These are phyloP conservation scores for Drosophila engyochracea DNA, from an alignment of 2,888 invertebrate genomes.

Conservation along the genomic window DNA sequence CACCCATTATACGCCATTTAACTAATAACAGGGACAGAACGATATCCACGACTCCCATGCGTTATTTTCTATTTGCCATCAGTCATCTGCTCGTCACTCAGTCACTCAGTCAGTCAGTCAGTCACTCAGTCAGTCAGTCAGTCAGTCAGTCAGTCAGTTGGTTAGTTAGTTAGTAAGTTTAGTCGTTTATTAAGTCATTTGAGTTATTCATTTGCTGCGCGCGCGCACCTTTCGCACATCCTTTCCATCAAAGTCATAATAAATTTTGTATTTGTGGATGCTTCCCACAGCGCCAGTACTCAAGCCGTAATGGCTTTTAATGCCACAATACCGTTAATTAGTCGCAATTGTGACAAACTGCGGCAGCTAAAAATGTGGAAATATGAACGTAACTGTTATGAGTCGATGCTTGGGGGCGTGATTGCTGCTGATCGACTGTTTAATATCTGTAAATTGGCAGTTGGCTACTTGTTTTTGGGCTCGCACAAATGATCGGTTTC, in stretches of 20 bases:
- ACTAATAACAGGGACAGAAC: constrained; percentile 73
- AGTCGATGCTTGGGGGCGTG: constrained; percentile 3
- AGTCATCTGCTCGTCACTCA: constrained; percentile 42
- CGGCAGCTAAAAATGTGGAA: constrained; percentile 17
- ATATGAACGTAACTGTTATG: neutral
- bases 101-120: no score
- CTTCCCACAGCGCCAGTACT: constrained; percentile 6
- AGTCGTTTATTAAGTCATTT: constrained; percentile 54
- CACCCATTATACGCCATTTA: constrained; percentile 81
- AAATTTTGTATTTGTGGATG: constrained; percentile 58
- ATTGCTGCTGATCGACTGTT: constrained; percentile 10
- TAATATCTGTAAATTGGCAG: constrained; percentile 54
- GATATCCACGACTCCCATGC: constrained; percentile 6
- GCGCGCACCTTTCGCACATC: constrained; percentile 32
- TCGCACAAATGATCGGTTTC: constrained; percentile 13
- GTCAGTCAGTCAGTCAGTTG: constrained; percentile 29
- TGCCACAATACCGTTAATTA: constrained; percentile 51
- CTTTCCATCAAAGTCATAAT: constrained; percentile 67
- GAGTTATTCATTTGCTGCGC: constrained; percentile 48
- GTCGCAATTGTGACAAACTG: constrained; percentile 28
- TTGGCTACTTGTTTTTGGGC: constrained; percentile 54
- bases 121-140: constrained; percentile 34
- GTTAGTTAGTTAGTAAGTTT: constrained; percentile 27
- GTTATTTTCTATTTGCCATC: constrained; percentile 45
- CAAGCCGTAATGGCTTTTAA: constrained; percentile 39